phyloP scores from a whole-genome alignment of 2,113 vertebrate genomes.

The Labrus mixtus region DNA sequence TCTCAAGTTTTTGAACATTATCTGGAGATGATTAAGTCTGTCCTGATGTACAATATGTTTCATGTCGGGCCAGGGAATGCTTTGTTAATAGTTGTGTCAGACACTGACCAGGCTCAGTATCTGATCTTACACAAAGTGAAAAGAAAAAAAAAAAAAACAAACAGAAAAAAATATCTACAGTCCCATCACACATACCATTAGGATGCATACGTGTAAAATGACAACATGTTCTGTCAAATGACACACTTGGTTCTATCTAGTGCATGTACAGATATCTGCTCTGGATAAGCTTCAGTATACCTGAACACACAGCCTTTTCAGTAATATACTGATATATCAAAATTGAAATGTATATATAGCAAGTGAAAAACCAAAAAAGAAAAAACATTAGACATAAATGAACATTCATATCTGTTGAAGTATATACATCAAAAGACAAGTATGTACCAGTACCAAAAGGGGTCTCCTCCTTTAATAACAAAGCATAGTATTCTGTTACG shows the following conservation, averaged over 20 bases:
- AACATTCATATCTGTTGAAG: too few species aligned
- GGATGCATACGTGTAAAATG: constrained; percentile 16
- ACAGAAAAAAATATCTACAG: not conserved
- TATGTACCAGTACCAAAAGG: too few species aligned
- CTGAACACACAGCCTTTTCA: constrained; percentile 44
- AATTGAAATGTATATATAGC: too few species aligned
- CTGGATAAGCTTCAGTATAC: constrained; percentile 8
- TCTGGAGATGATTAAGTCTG: constrained; percentile 59
- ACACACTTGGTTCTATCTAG: constrained; percentile 26
- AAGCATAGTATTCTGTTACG: too few species aligned
- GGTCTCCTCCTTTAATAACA: too few species aligned
- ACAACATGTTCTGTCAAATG: constrained; percentile 30
- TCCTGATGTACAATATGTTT: constrained; percentile 44
- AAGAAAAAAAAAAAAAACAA: constrained; percentile 15
- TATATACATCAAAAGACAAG: too few species aligned
- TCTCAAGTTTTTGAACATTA: constrained; percentile 36
- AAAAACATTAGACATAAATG: too few species aligned
- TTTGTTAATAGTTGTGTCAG: constrained; percentile 56
- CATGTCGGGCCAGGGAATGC: constrained; percentile 57
- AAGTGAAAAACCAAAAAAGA: too few species aligned
- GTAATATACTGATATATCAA: too few species aligned
- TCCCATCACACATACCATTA: constrained; percentile 7
- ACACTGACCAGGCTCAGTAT: not conserved
- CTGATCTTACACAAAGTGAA: constrained; percentile 46
- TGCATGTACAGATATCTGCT: not conserved